phyloP scores from a whole-genome alignment of 2,888 invertebrate genomes.

The Chorisops tibialis region DNA sequence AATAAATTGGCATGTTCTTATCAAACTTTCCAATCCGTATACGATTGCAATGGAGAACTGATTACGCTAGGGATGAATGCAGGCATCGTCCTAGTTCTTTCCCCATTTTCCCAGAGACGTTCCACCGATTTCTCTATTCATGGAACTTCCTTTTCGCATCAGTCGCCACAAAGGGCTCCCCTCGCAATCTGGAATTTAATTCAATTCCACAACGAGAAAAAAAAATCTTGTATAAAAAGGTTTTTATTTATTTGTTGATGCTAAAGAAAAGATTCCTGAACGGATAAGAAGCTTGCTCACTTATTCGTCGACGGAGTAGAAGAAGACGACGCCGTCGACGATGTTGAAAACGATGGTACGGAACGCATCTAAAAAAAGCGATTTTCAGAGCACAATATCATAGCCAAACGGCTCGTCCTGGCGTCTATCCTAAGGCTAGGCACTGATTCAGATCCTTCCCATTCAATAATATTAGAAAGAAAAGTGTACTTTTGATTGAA shows the following conservation, averaged over 20 bases:
- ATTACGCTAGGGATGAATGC: slow-evolving; percentile 2
- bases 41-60: background rate
- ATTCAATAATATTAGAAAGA: background rate
- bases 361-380: slow-evolving; percentile 1
- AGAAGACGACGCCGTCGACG: background rate
- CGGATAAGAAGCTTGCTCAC: slow-evolving; percentile 3
- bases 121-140: slow-evolving; percentile 12
- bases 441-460: background rate
- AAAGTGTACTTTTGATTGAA: slow-evolving; percentile 8
- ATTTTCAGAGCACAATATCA: slow-evolving; percentile 10
- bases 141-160: background rate
- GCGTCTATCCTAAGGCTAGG: background rate
- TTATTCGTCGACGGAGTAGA: background rate
- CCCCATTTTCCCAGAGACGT: too few species aligned
- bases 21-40: too few species aligned
- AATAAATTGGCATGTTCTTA: too few species aligned
- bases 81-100: background rate
- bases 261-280: background rate
- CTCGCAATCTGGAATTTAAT: slow-evolving; percentile 21
- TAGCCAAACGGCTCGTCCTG: background rate
- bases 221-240: slow-evolving; percentile 13
- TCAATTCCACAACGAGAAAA: slow-evolving; percentile 25
- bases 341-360: background rate
- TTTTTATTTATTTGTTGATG: slow-evolving; percentile 22
- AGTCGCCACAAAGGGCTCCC: background rate